phyloP scores from a whole-genome alignment of 1,140 invertebrate species.

The Zaprionus kolodkinae region DNA sequence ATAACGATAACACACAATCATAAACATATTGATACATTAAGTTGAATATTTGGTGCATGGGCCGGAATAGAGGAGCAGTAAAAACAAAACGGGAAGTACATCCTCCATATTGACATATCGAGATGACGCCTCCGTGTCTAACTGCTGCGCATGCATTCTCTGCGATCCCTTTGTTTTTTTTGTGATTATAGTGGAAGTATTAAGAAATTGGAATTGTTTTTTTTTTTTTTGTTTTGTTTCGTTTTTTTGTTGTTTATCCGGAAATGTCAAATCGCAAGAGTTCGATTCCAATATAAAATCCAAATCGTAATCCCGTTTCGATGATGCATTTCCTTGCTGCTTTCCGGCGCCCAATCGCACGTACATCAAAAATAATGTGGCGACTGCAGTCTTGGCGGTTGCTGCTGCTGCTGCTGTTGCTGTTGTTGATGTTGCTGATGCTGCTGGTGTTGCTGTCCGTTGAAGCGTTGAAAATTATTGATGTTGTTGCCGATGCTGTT shows the following conservation, averaged over 20 bases:
- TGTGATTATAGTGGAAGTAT: not conserved
- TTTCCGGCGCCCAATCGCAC: not conserved
- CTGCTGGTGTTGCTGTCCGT: conserved; percentile 29
- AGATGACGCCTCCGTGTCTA: not conserved
- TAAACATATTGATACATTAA: conserved; percentile 7
- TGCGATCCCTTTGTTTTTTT: not conserved
- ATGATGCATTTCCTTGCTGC: not conserved
- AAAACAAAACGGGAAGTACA: not conserved
- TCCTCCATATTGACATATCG: not conserved
- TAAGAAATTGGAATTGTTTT: conserved; percentile 7
- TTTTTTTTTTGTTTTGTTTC: not conserved
- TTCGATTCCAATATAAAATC: not conserved
- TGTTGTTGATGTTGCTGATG: conserved; percentile 13
- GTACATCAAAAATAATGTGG: conserved; percentile 50
- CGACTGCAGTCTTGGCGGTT: conserved; percentile 40
- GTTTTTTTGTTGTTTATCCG: not conserved
- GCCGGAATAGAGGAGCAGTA: not conserved
- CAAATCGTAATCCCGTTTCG: not conserved
- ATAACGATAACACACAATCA: conserved; percentile 9
- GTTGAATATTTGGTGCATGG: conserved; percentile 3
- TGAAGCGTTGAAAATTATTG: conserved; percentile 33
- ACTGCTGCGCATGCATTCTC: conserved; percentile 1
- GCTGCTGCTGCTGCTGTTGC: conserved; percentile 21
- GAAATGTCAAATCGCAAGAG: not conserved
- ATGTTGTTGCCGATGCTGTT: conserved; percentile 28